Base-by-base conservation (phyloP, 2,888 invertebrate species). In the Quadroppia sp. region DNA sequence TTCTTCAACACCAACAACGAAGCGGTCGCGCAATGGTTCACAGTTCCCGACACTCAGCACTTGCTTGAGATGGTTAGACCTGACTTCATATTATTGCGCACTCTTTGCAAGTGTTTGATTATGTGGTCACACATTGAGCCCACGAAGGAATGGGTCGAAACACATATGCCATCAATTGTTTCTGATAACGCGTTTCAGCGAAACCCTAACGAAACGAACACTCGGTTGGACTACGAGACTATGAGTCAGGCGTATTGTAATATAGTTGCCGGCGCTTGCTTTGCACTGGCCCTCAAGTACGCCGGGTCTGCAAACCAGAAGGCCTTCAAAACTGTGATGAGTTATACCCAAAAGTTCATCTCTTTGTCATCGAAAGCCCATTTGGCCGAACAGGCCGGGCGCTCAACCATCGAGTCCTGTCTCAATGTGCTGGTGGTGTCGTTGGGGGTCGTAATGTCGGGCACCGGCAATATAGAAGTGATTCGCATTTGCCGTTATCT, bases 181-280 rank as follows among this genome's bases (percentile, higher is more conserved):
- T 85, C 87, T 71, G 89, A 89, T 1, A 89, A 89, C 82, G 90
- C 91, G 77, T 88, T 92, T 80, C 89, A 89, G 72, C 89, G 89
- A 76, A 78, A 75, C 17, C 71, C 76, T 1, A 71, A 70, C 28
- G 73, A 69, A 28, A 30, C 40, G 6, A 71, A 20, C 3, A 30
- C 45, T 71, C 40, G 85, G 72, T 86, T 94, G 36, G 94, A 95
- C 82, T 90, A 91, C 80, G 95, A 95, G 84, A 93, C 94, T 20
- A 93, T 94, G 89, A 92, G 92, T 80, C 96, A 97, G 86, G 95
- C 95, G 0, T 98, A 94, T 84, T 94, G 96, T 83, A 96, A 97
- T 83, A 93, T 97, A 77, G 87, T 95, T 75, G 90, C 94, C 0
- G 99, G 98, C 23, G 94, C 93, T 1, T 94, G 95, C 79, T 90